Evolutionary conservation across 2,888 invertebrate genomes (phyloP).

Genomic region (Drosophila greeni): DNA sequence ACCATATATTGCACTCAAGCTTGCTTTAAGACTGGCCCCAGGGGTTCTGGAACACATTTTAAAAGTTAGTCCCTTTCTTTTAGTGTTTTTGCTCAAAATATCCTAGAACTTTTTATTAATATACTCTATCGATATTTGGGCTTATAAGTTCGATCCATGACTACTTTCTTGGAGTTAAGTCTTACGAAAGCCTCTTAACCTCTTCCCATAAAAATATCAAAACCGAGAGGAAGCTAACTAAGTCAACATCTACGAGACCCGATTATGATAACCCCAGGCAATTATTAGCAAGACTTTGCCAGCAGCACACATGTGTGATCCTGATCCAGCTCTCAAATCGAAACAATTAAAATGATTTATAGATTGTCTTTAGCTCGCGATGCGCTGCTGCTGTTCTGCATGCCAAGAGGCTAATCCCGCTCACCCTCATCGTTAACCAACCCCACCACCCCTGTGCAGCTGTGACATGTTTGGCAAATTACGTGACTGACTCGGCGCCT

Average conservation of each 20-base stretch:
- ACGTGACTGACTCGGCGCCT: constrained; percentile 49
- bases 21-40: neutral
- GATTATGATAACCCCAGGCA: neutral
- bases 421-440: constrained; percentile 8
- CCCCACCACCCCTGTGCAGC: constrained; percentile 47
- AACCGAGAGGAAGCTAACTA: neutral
- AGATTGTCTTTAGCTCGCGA: constrained; percentile 53
- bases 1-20: neutral
- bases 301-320: neutral
- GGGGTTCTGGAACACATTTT: no score
- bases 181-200: neutral
- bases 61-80: no score
- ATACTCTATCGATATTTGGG: no score
- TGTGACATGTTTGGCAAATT: constrained; percentile 56
- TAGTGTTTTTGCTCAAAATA: no score
- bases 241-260: neutral
- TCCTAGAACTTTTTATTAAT: no score
- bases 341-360: constrained; percentile 69
- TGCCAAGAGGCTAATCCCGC: constrained; percentile 7
- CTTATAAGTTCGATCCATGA: neutral
- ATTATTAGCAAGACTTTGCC: neutral
- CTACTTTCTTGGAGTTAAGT: neutral
- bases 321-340: constrained; percentile 16
- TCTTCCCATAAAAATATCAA: neutral
- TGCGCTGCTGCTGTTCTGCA: constrained; percentile 21